Percentiles rank a stretch among this genome's conserved stretches.
Evolutionary conservation across 2,888 invertebrate species (phyloP).

Genomic region (Sinopyrophorus schimmeli): DNA sequence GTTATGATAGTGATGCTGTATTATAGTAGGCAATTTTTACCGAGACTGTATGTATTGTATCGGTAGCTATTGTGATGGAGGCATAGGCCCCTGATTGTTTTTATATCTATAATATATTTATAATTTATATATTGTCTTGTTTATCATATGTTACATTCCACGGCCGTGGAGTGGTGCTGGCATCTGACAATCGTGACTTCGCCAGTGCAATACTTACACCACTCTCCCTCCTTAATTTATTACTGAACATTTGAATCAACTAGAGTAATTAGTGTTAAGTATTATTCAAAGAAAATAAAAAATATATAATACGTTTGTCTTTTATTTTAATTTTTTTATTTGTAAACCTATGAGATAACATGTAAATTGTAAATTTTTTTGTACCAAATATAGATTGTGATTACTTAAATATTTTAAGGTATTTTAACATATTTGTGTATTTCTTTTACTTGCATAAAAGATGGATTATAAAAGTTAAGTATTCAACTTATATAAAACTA

Average conservation of each 20-base stretch:
- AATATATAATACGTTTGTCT: slow-evolving; percentile 39
- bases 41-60: slow-evolving; percentile 51
- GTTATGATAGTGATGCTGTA: slow-evolving; percentile 49
- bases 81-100: slow-evolving; percentile 50
- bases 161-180: slow-evolving; percentile 52
- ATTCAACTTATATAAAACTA: too few relatives aligned
- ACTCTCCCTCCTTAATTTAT: slow-evolving; percentile 45
- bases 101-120: slow-evolving; percentile 53
- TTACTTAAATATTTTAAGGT: too few relatives aligned
- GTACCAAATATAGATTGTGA: slow-evolving; percentile 33
- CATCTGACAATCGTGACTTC: slow-evolving; percentile 52
- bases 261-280: slow-evolving; percentile 41
- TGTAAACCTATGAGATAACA: slow-evolving; percentile 28
- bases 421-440: too few relatives aligned
- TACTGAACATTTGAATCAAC: slow-evolving; percentile 37
- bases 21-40: slow-evolving; percentile 50
- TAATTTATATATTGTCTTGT: slow-evolving; percentile 55
- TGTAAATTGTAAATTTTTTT: slow-evolving; percentile 32
- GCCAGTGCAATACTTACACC: slow-evolving; percentile 55
- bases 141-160: slow-evolving; percentile 46
- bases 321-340: slow-evolving; percentile 35
- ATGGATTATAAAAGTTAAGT: too few relatives aligned
- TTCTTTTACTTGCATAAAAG: too few relatives aligned
- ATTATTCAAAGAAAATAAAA: slow-evolving; percentile 44
- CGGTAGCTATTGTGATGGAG: slow-evolving; percentile 55